Percentiles rank a stretch among this genome's conserved stretches.
Conservation (phyloP, 2,888 invertebrate genomes). For the Yponomeuta sedellus region DNA sequence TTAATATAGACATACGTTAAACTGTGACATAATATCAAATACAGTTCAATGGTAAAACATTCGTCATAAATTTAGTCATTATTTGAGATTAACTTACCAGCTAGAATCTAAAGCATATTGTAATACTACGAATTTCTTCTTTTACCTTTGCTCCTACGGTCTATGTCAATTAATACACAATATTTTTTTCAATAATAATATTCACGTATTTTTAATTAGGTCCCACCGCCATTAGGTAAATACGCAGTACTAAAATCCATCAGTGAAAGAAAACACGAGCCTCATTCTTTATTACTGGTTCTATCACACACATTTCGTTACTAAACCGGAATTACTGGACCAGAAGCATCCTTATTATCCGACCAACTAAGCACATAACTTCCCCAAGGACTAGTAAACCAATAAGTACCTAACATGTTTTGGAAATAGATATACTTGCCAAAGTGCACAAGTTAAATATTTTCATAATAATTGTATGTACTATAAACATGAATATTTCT, state of each 20-base stretch:
- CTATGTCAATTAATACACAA: not conserved
- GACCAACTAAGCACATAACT: not conserved
- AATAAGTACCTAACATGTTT: not conserved
- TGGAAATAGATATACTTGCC: too few relatives aligned
- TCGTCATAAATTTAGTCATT: not conserved
- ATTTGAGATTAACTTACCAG: not conserved
- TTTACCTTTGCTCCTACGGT: not conserved
- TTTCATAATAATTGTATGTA: too few relatives aligned
- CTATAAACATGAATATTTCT: not conserved
- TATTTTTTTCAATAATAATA: not conserved
- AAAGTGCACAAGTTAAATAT: too few relatives aligned
- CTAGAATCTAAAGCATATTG: not conserved
- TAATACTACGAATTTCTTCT: not conserved
- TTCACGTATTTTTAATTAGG: not conserved
- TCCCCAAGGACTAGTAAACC: not conserved
- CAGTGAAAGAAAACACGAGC: too few relatives aligned
- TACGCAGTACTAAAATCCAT: not conserved
- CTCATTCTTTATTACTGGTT: not conserved
- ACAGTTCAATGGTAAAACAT: not conserved
- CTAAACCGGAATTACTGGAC: not conserved
- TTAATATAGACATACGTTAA: too few relatives aligned
- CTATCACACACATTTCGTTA: not conserved
- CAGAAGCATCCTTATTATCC: not conserved
- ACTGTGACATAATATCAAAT: too few relatives aligned
- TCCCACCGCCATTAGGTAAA: not conserved